phyloP scores from a whole-genome alignment of 2,888 invertebrate species.

The Volucella inanis region DNA sequence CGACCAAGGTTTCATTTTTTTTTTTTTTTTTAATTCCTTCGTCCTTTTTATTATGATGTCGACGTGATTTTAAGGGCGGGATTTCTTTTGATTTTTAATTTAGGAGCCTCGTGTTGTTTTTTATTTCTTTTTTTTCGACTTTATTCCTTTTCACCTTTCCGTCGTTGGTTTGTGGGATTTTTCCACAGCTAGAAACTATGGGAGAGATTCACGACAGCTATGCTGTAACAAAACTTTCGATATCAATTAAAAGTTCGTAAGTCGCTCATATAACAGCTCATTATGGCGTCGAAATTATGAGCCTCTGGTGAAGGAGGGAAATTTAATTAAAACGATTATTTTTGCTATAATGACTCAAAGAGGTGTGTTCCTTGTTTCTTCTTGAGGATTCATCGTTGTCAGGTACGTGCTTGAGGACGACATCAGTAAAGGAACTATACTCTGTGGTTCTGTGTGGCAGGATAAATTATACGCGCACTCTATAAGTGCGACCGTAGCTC shows the following conservation, averaged over 20 bases:
- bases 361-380: constrained; percentile 16
- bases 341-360: constrained; percentile 42
- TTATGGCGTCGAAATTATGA: constrained; percentile 61
- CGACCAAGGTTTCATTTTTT: constrained; percentile 43
- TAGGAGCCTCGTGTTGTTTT: constrained; percentile 60
- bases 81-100: constrained; percentile 75
- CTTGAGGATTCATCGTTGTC: not conserved
- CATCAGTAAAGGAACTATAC: constrained; percentile 24
- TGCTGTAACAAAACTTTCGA: constrained; percentile 57
- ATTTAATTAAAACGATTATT: constrained; percentile 73
- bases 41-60: constrained; percentile 52
- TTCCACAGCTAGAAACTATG: too few relatives aligned
- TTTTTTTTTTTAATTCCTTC: constrained; percentile 16
- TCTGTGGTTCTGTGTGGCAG: constrained; percentile 26
- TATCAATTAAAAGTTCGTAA: constrained; percentile 72
- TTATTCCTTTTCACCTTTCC: not conserved
- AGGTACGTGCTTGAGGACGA: constrained; percentile 12
- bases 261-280: constrained; percentile 65
- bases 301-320: constrained; percentile 37
- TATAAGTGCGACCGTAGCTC: constrained; percentile 19
- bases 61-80: constrained; percentile 68
- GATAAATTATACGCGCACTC: constrained; percentile 20
- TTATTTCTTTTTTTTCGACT: constrained; percentile 30
- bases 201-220: not conserved
- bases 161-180: too few relatives aligned